Evolutionary conservation across 2,797 vertebrate genomes (phyloP), one percentile per base, ranked within the genome.

Genomic region (Triplophysa bombifrons): DNA sequence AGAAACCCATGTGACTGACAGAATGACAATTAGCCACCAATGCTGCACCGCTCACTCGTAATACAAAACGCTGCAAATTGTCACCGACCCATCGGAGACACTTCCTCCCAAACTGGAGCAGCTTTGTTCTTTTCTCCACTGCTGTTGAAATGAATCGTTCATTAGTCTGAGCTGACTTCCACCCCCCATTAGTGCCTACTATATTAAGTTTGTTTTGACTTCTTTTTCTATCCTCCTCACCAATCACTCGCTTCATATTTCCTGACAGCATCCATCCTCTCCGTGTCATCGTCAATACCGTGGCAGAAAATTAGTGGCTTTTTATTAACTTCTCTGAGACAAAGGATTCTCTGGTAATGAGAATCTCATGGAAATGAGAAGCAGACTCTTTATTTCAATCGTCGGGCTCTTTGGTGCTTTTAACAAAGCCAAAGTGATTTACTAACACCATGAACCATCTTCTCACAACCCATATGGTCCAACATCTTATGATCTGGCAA

Each of bases 321-420:
- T 82, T 85, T 83, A 84, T 77, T 83, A 84, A 87, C 61, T 81
- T 72, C 82, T 78, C 78, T 44, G 82, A 89, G 83, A 92, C 87
- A 91, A 89, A 91, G 85, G 80, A 85, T 76, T 73, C 53, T 56
- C 74, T 70, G 87, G 90, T 92, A 92, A 94, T 89, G 91, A 90
- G 88, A 85, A 83, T 82, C 82, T 82, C 60, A 83, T 84, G 88
- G 74, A 65, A 82, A 88, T 87, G 81, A 90, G 90, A 88, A 87
- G 88, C 68, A 84, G 82, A 84, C 84, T 85, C 84, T 89, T 88
- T 90, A 88, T 87, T 87, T 81, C 78, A 76, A 69, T 77, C 60
- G 66, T 46, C 78, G 55, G 65, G 74, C 69, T 82, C 66, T 64
- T 82, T 68, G 88, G 71, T 79, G 81, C 74, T 82, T 84, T 87